A percentile compares a stretch with the other conserved stretches of the same genome.
These are phyloP conservation scores for Gadus chalcogrammus DNA, from an alignment of 2,113 vertebrate genomes.

Conservation along the genomic window DNA sequence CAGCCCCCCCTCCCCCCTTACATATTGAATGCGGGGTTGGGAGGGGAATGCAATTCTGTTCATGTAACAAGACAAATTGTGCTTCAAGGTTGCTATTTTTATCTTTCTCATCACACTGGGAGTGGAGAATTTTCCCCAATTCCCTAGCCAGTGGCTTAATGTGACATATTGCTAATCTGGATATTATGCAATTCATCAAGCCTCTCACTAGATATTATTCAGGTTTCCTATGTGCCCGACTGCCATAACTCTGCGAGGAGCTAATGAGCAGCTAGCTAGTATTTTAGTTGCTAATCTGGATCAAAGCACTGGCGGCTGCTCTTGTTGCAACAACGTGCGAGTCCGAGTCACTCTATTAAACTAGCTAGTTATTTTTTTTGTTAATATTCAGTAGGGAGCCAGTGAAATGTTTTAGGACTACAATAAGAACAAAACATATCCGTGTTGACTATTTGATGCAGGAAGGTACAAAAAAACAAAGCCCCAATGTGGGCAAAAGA, in stretches of 20 bases:
- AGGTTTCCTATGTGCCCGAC: constrained; percentile 60
- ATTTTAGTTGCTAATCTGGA: too few relatives aligned
- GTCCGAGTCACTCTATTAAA: constrained; percentile 72
- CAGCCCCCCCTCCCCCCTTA: constrained; percentile 6
- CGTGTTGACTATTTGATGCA: constrained; percentile 31
- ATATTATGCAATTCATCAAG: constrained; percentile 78
- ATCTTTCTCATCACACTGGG: constrained; percentile 70
- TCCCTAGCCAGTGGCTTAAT: constrained; percentile 72
- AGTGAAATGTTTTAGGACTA: constrained; percentile 45
- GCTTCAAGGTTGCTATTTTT: constrained; percentile 76
- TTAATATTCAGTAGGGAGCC: constrained; percentile 55
- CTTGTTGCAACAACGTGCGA: constrained; percentile 65
- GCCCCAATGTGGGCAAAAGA: constrained; percentile 22
- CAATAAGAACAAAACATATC: constrained; percentile 48
- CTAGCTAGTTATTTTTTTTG: constrained; percentile 63
- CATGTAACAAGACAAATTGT: constrained; percentile 70
- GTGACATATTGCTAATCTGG: constrained; percentile 78
- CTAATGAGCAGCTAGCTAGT: constrained; percentile 67
- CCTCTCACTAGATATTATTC: constrained; percentile 66
- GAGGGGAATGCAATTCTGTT: constrained; percentile 48
- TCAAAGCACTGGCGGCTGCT: constrained; percentile 67
- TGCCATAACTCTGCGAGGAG: constrained; percentile 66
- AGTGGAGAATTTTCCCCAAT: constrained; percentile 67
- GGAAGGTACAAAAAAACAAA: constrained; percentile 16
- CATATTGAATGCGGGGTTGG: constrained; percentile 37